Base-by-base conservation (phyloP, 2,113 vertebrate species). In the Caranx melampygus region DNA sequence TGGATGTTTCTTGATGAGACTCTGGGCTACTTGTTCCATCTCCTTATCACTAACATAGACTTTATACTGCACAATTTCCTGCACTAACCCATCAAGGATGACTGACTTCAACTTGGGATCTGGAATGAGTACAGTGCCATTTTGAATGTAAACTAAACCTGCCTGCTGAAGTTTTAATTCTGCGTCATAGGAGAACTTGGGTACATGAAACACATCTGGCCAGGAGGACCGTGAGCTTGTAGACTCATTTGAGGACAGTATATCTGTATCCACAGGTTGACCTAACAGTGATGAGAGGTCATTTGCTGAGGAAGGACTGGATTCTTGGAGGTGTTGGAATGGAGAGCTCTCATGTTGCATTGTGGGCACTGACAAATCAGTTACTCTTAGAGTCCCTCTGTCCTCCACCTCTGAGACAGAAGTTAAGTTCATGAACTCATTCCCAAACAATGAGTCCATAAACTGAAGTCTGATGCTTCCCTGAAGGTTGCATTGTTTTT, bases 141-240 rank as follows among this genome's bases (percentile, higher is more conserved):
- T 82, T 63, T 67, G 21, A 61, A 31, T 20, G 8, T 63, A 68
- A 0, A 18, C 75, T 73, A 69, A 66, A 75, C 11, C 14, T 75
- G 49, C 49, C 66, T 81, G 72, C 37, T 37, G 37, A 81, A 85
- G 78, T 81, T 77, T 66, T 67, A 81, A 40, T n/a, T 37, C 42
- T 2, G 47, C 33, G 42, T 69, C 71, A 37, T 15, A 65, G 15
- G 67, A 40, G 67, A 76, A 82, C 44, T 58, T 45, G 49, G 72
- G 79, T 8, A 81, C 72, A 65, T 72, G 21, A 65, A 84, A 84
- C 9, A 78, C 63, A 57, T 55, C 49, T 4, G 75, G 75, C 75
- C 68, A 78, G 20, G 68, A 67, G 16, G 61, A 60, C 42, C 34
- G n/a, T 75, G 65, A 84, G 76, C 59, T 79, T 45, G 35, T 60